Percentiles rank a stretch among this genome's conserved stretches.
These are phyloP conservation scores for Aptenodytes forsteri DNA, from an alignment of 2,113 vertebrate genomes.

Conservation along the genomic window DNA sequence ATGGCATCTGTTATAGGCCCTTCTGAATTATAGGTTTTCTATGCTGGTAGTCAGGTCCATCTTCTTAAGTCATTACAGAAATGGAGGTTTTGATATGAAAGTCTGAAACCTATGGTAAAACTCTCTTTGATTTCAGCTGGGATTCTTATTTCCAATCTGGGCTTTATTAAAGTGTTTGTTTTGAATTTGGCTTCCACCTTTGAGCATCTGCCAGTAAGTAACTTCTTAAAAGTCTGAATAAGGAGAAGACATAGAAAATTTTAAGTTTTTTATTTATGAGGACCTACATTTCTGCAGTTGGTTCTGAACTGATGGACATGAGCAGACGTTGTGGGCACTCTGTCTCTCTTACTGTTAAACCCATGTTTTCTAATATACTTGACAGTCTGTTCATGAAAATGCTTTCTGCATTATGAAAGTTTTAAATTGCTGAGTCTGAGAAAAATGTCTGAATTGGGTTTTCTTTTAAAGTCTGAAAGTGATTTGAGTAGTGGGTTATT, in stretches of 20 bases:
- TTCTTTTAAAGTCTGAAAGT: neutral
- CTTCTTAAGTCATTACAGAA: neutral
- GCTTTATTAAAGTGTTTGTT: neutral
- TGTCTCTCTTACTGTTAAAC: neutral
- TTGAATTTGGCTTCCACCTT: neutral
- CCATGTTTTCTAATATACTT: neutral
- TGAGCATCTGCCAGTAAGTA: neutral
- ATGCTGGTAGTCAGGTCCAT: neutral
- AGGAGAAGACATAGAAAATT: neutral
- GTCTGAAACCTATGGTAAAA: neutral
- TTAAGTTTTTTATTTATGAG: neutral
- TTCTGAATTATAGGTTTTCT: neutral
- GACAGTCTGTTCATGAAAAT: neutral
- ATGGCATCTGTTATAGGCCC: fast-evolving
- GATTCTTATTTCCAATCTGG: neutral
- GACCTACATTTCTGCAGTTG: neutral
- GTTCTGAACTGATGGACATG: neutral
- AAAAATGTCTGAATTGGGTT: neutral
- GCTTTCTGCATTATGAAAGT: neutral
- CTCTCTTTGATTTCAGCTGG: neutral
- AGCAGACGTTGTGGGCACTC: neutral
- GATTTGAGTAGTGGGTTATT: neutral
- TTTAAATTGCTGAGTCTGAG: neutral
- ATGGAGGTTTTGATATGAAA: neutral
- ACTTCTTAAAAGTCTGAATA: neutral